These are phyloP conservation scores for Stigmatopora argus DNA, from an alignment of 2,113 vertebrate species.

Conservation along the genomic window DNA sequence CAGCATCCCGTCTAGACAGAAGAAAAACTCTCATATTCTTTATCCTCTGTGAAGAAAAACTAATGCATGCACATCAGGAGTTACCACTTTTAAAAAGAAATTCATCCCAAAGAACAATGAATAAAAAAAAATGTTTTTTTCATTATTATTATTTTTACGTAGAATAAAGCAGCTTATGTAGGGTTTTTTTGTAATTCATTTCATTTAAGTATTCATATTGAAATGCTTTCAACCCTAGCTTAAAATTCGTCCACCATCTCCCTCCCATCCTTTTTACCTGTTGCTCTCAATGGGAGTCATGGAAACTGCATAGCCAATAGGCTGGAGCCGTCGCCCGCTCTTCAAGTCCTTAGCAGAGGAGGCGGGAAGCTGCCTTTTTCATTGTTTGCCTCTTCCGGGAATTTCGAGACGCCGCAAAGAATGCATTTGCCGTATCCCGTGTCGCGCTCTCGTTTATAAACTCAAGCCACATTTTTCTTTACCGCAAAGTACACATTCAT, in stretches of 20 bases:
- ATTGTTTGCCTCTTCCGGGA: conserved; percentile 16
- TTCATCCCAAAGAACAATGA: no score
- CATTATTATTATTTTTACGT: neutral
- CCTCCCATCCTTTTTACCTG: conserved; percentile 36
- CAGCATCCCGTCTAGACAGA: no score
- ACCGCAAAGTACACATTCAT: no score
- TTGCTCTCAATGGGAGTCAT: conserved; percentile 52
- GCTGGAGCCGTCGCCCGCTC: conserved; percentile 9
- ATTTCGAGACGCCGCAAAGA: neutral
- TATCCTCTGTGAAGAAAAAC: no score
- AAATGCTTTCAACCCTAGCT: neutral
- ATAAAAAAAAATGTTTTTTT: no score
- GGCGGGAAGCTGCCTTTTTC: conserved; percentile 12
- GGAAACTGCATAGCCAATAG: conserved; percentile 53
- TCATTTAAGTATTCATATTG: conserved; percentile 4
- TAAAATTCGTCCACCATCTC: neutral
- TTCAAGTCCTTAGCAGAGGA: neutral
- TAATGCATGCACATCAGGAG: no score
- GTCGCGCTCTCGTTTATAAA: no score
- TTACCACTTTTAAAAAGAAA: no score
- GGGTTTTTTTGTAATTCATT: neutral
- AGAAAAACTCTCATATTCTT: no score
- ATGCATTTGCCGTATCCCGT: neutral
- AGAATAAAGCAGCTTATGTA: neutral
- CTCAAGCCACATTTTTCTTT: no score